Evolutionary conservation across 2,113 vertebrate genomes (phyloP).

Genomic region (Syngnathus scovelli): DNA sequence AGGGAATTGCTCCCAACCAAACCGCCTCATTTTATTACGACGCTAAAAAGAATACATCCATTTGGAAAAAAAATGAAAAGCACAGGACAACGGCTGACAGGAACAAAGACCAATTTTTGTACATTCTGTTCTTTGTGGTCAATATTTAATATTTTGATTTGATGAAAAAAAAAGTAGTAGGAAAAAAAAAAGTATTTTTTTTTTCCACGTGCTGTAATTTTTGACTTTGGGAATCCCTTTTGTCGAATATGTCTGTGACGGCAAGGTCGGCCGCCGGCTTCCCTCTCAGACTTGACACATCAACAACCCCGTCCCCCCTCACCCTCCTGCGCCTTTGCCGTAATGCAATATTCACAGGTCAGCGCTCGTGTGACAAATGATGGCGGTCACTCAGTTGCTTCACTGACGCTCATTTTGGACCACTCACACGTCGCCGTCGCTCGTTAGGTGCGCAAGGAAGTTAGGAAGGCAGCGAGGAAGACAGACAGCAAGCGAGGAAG

Average conservation of each 20-base stretch:
- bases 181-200: no score
- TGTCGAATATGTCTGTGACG: neutral
- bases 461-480: neutral
- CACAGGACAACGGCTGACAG: no score
- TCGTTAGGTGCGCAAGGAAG: constrained; percentile 69
- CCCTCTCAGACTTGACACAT: constrained; percentile 22
- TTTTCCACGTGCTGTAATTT: no score
- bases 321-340: constrained; percentile 73
- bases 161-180: no score
- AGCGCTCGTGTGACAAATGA: constrained; percentile 87
- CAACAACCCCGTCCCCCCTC: constrained; percentile 11
- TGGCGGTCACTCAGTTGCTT: constrained; percentile 94
- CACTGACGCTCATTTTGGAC: constrained; percentile 89
- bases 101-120: no score
- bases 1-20: neutral
- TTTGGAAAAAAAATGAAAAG: no score
- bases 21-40: neutral
- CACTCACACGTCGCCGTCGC: constrained; percentile 69
- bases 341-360: constrained; percentile 90
- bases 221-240: no score
- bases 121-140: no score
- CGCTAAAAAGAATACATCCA: neutral
- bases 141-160: no score
- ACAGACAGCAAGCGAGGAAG: neutral
- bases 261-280: constrained; percentile 20